Percentiles rank a stretch among this genome's conserved stretches.
Evolutionary conservation across 2,888 invertebrate genomes (phyloP).

Genomic region (Cetonia aurata): DNA sequence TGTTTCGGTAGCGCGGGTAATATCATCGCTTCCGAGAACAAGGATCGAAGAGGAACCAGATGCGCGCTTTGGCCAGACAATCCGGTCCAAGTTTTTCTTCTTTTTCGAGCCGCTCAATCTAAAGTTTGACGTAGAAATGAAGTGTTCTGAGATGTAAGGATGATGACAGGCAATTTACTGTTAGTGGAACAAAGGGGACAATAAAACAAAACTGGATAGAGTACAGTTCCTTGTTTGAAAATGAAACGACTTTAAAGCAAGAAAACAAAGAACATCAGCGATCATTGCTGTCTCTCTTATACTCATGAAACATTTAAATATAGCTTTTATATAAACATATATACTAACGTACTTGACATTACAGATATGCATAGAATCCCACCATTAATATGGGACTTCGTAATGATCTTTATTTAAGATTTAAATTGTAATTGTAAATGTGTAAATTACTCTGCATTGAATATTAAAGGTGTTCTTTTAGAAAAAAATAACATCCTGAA

Average conservation of each 20-base stretch:
- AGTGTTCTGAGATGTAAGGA: conserved; percentile 60
- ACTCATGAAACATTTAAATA: no score
- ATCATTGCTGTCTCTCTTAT: conserved; percentile 19
- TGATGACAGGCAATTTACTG: conserved; percentile 60
- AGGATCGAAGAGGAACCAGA: conserved; percentile 33
- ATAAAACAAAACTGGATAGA: conserved; percentile 41
- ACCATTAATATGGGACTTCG: no score
- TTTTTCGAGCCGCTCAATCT: conserved; percentile 58
- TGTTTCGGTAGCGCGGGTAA: conserved; percentile 49
- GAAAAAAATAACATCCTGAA: no score
- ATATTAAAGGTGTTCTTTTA: no score
- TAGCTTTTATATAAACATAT: no score
- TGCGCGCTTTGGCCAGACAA: conserved; percentile 31
- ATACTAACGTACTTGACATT: no score
- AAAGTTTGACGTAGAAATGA: conserved; percentile 61
- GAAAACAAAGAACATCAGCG: conserved; percentile 12
- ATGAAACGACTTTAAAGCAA: conserved; percentile 11
- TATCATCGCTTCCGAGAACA: conserved; percentile 53
- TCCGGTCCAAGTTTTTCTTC: conserved; percentile 41
- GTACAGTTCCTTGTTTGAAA: conserved; percentile 18
- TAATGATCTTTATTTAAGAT: no score
- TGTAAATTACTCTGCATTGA: no score
- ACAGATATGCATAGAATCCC: no score
- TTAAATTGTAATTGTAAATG: no score
- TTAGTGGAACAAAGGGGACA: conserved; percentile 53